Evolutionary conservation across 2,888 invertebrate genomes (phyloP), one percentile per base, ranked within the genome.

Genomic region (Orchestes rusci): DNA sequence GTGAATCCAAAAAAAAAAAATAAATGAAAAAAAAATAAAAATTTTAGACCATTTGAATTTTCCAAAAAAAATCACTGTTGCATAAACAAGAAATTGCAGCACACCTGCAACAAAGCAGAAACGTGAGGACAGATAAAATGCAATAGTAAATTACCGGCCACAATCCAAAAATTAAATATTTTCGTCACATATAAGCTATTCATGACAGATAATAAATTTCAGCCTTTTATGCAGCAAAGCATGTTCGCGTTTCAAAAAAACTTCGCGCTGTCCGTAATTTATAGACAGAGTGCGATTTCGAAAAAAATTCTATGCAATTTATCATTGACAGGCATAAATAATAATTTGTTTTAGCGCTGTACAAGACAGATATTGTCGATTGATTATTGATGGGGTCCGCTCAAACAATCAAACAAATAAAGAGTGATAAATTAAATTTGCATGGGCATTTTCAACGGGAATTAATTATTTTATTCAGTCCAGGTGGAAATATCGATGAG

Each of bases 321-420:
- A 51, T 51, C 51, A 48, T 43, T 41, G 47, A 45, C 33, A 44
- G 39, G 39, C 45, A 45, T 51, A 46, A 51, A 51, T 51, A 47
- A 45, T 47, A 50, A 51, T 51, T 51, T 50, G 50, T 46, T 50
- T 45, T 42, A 45, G 47, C 47, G 51, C 48, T 51, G 49, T 42
- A 29, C 34, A 16, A 27, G 49, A 49, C 49, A 41, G 42, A 45
- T 48, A 51, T 51, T 51, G 48, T 47, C 48, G 43, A 48, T 45
- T 39, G 42, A 43, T 48, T 51, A 51, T 51, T 48, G 48, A 51
- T 51, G 42, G 36, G 38, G 39, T 43, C 42, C 39, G 37, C 42
- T 50, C 30, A 35, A 50, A 50, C 42, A 50, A 43, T 50, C 45
- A 43, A 41, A 43, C 39, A 43, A 42, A 47, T 47, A 42, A 46